Evolutionary conservation across 2,797 vertebrate species (phyloP).

Genomic region (Crenichthys baileyi): DNA sequence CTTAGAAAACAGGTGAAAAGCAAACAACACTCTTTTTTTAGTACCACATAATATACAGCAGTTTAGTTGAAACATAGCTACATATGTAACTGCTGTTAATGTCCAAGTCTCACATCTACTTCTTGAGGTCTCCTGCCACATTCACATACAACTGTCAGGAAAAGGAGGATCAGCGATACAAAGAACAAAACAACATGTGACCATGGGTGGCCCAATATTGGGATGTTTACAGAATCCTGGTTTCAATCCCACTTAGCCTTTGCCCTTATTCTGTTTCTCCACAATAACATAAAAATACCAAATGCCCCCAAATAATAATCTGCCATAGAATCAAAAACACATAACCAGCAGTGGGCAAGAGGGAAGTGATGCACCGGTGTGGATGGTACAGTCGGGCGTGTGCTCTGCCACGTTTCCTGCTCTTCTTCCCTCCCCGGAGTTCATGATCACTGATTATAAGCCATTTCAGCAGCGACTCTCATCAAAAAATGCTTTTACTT

Average conservation of each 20-base stretch:
- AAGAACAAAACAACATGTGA: constrained; percentile 8
- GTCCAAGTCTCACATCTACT: no score
- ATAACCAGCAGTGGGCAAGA: constrained; percentile 31
- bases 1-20: constrained; percentile 22
- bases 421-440: constrained; percentile 34
- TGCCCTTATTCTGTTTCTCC: neutral
- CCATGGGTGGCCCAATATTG: neutral
- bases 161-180: constrained; percentile 3
- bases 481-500: constrained; percentile 26
- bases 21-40: neutral
- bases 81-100: neutral
- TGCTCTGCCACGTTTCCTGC: constrained; percentile 65
- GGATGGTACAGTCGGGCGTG: constrained; percentile 47
- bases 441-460: constrained; percentile 31
- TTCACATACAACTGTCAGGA: constrained; percentile 9
- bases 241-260: neutral
- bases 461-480: constrained; percentile 8
- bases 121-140: constrained; percentile 15
- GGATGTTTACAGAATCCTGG: neutral
- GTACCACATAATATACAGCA: neutral
- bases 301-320: neutral
- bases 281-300: neutral
- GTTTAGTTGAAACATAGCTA: neutral
- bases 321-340: neutral
- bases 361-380: constrained; percentile 66